Conservation (phyloP, 2,797 vertebrate species). For the Cynopterus sphinx region DNA sequence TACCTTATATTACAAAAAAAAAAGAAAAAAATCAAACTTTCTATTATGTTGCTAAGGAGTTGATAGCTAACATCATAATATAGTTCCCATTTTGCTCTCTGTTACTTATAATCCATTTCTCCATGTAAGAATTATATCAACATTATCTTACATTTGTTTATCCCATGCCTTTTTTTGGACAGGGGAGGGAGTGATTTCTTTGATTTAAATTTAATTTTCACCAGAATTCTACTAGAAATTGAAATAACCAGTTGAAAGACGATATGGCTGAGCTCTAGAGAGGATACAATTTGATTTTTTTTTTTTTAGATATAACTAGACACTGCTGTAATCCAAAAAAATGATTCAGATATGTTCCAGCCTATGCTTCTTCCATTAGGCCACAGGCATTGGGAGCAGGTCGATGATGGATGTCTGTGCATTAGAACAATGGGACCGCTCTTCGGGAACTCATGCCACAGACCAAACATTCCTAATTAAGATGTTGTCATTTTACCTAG, state of each 20-base stretch:
- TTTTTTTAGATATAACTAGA: not conserved
- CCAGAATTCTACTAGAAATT: not conserved
- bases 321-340: not conserved
- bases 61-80: not conserved
- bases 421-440: slow-evolving; percentile 57
- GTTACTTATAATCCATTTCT: not conserved
- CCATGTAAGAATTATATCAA: not conserved
- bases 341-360: not conserved
- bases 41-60: not conserved
- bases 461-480: slow-evolving; percentile 76
- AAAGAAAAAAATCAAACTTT: not conserved
- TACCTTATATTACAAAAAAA: not conserved
- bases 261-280: not conserved
- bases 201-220: slow-evolving; percentile 18
- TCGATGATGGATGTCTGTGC: slow-evolving; percentile 41
- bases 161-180: not conserved
- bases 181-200: not conserved
- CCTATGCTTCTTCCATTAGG: not conserved
- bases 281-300: not conserved
- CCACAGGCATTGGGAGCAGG: not conserved
- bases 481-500: slow-evolving; percentile 74
- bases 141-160: not conserved
- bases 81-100: not conserved
- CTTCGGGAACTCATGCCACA: slow-evolving; percentile 55
- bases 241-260: not conserved